These are phyloP conservation scores for Galeopsomyia nigrocyanea DNA, from an alignment of 2,888 invertebrate genomes.

Conservation along the genomic window DNA sequence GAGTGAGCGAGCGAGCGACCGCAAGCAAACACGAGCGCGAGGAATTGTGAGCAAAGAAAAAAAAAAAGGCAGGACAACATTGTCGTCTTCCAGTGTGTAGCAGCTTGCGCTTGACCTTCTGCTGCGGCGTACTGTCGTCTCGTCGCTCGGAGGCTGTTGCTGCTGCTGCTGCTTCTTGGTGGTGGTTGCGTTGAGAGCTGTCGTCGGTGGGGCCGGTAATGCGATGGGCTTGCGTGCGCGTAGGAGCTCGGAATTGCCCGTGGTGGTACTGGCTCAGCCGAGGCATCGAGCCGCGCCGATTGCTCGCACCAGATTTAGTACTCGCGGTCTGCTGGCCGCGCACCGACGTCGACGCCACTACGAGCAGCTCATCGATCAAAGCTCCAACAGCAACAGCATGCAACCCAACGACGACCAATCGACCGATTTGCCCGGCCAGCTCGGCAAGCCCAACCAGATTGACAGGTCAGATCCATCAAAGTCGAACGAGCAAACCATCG, in stretches of 20 bases:
- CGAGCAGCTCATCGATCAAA: constrained; percentile 20
- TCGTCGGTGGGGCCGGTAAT: constrained; percentile 1
- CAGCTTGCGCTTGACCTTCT: neutral
- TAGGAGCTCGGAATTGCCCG: constrained; percentile 21
- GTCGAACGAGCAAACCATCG: no score
- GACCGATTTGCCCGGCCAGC: no score
- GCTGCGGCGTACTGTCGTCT: no score
- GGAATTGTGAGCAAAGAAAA: neutral
- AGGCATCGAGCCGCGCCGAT: constrained; percentile 27
- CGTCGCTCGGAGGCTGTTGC: no score
- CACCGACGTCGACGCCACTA: constrained; percentile 29
- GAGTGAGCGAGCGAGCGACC: neutral
- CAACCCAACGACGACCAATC: neutral
- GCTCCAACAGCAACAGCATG: neutral
- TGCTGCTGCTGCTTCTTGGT: no score
- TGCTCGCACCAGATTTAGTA: constrained; percentile 27
- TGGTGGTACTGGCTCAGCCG: constrained; percentile 25
- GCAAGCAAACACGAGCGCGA: neutral
- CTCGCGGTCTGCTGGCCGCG: constrained; percentile 32
- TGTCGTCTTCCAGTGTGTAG: neutral
- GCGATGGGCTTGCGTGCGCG: constrained; percentile 39
- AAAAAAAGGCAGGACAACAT: neutral
- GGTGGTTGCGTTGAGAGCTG: no score
- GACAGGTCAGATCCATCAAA: no score
- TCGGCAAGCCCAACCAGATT: no score